Evolutionary conservation across 2,888 invertebrate genomes (phyloP).

Genomic region (Caenorhabditis imperialis): DNA sequence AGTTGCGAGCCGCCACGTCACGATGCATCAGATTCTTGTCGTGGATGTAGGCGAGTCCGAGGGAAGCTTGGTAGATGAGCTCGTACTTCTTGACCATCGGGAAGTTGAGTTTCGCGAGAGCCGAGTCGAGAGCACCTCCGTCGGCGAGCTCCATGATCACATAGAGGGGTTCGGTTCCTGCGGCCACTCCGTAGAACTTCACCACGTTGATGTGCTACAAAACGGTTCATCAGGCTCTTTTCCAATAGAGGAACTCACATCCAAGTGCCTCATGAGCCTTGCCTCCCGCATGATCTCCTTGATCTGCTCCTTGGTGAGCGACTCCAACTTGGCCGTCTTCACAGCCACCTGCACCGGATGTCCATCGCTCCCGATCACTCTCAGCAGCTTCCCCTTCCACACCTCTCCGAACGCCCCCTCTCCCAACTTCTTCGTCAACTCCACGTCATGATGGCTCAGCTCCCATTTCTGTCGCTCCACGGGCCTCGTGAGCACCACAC

Average conservation of each 20-base stretch:
- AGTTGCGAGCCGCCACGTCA: constrained; percentile 63
- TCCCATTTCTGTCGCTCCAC: constrained; percentile 66
- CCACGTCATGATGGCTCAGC: constrained; percentile 63
- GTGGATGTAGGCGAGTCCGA: constrained; percentile 68
- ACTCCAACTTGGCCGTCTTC: constrained; percentile 59
- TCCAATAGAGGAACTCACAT: constrained; percentile 19
- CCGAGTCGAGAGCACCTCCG: constrained; percentile 64
- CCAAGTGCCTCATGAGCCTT: constrained; percentile 64
- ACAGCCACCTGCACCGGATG: constrained; percentile 31
- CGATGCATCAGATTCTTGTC: constrained; percentile 62
- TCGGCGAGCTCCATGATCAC: constrained; percentile 68
- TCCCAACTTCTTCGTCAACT: constrained; percentile 66
- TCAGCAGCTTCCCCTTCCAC: constrained; percentile 23
- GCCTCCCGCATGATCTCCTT: constrained; percentile 69
- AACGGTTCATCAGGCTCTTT: no score
- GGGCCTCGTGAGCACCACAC: constrained; percentile 58
- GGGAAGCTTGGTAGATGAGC: constrained; percentile 67
- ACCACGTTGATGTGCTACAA: constrained; percentile 63
- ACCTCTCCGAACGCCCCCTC: constrained; percentile 73
- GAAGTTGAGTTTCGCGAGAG: constrained; percentile 56
- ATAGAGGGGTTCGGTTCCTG: constrained; percentile 61
- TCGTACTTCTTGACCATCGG: constrained; percentile 54
- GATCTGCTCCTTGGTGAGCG: constrained; percentile 65
- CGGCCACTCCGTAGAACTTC: constrained; percentile 63
- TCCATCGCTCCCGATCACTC: constrained; percentile 5